These are phyloP conservation scores for Drosophila helvetica DNA, from an alignment of 2,888 invertebrate genomes.

Conservation along the genomic window DNA sequence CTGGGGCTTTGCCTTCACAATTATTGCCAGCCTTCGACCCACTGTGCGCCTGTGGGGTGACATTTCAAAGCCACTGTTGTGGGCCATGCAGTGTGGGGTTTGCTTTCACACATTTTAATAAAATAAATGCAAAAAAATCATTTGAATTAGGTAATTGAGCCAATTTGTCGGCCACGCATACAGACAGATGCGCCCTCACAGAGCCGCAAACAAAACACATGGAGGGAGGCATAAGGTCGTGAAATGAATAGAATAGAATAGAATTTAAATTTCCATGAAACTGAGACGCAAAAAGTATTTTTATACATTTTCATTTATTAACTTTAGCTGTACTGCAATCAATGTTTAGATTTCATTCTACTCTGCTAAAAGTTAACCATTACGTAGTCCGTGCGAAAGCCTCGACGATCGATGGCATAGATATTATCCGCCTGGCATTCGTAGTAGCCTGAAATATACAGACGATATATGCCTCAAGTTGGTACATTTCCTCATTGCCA, in stretches of 20 bases:
- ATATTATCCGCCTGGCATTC: slow-evolving; percentile 97
- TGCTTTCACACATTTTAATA: slow-evolving; percentile 75
- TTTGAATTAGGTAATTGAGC: slow-evolving; percentile 83
- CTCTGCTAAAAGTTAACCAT: slow-evolving; percentile 82
- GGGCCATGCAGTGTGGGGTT: slow-evolving; percentile 33
- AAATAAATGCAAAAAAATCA: slow-evolving; percentile 79
- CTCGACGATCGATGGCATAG: slow-evolving; percentile 94
- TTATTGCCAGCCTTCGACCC: slow-evolving; percentile 7
- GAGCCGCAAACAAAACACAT: slow-evolving; percentile 14
- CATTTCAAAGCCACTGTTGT: slow-evolving; percentile 31
- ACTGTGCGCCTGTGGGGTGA: slow-evolving; percentile 27
- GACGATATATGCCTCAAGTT: background rate
- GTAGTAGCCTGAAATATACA: slow-evolving; percentile 86
- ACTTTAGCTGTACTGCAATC: slow-evolving; percentile 13
- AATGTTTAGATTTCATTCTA: slow-evolving; percentile 5
- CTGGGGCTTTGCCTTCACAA: background rate
- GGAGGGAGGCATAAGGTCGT: slow-evolving; percentile 53
- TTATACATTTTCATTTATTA: slow-evolving; percentile 10
- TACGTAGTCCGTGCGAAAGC: slow-evolving; percentile 93
- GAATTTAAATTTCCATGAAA: slow-evolving; percentile 23
- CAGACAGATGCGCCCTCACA: slow-evolving; percentile 7
- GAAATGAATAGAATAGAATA: slow-evolving; percentile 29
- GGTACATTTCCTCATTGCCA: background rate
- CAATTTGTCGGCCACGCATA: slow-evolving; percentile 76
- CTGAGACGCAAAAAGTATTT: slow-evolving; percentile 44